Evolutionary conservation across 2,888 invertebrate species (phyloP).

Genomic region (Hyposoter didymator): DNA sequence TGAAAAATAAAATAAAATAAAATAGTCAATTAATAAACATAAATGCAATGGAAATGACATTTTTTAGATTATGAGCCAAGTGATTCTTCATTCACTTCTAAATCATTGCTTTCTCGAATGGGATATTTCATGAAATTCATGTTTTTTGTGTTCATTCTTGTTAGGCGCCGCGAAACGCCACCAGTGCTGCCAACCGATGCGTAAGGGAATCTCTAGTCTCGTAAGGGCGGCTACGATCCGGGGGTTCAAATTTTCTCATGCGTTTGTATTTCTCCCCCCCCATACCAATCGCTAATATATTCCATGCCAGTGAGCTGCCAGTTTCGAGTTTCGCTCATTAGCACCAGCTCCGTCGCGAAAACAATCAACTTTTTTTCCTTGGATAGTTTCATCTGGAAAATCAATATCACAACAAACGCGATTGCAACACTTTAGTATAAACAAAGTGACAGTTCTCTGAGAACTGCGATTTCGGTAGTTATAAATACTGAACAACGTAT

Average conservation of each 20-base stretch:
- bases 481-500: not conserved
- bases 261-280: not conserved
- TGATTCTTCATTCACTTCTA: not conserved
- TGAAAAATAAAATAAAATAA: too few relatives aligned
- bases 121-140: too few relatives aligned
- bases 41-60: too few relatives aligned
- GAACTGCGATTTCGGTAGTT: not conserved
- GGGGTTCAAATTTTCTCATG: not conserved
- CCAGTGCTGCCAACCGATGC: slow-evolving; percentile 10
- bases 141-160: not conserved
- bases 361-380: not conserved
- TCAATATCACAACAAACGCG: not conserved
- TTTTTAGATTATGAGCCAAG: too few relatives aligned
- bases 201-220: not conserved
- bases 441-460: not conserved
- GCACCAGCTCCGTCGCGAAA: not conserved
- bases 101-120: not conserved
- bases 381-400: too few relatives aligned
- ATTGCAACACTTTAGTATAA: not conserved
- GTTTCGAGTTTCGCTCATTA: not conserved
- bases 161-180: not conserved
- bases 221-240: not conserved
- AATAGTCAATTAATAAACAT: too few relatives aligned
- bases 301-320: not conserved
- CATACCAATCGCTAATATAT: not conserved